Evolutionary conservation across 2,888 invertebrate species (phyloP).

Genomic region (Sminthurides aquaticus): DNA sequence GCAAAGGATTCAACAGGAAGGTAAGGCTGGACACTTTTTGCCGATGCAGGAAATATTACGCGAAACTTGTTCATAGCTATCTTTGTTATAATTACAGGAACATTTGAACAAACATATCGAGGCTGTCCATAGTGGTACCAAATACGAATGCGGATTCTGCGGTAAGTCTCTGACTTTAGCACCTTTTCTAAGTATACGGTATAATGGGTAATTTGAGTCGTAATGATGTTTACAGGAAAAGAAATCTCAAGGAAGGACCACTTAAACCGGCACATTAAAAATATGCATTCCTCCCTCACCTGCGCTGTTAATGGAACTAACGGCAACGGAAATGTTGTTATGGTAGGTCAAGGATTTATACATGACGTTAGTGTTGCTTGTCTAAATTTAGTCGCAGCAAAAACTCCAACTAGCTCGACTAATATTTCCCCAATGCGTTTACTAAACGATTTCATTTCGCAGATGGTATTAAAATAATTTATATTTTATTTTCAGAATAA

Average conservation of each 20-base stretch:
- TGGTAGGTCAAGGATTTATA: not conserved
- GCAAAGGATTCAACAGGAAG: slow-evolving; percentile 39
- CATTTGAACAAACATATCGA: slow-evolving; percentile 39
- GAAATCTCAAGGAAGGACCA: slow-evolving; percentile 37
- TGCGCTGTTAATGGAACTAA: slow-evolving; percentile 16
- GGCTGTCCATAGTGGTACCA: slow-evolving; percentile 35
- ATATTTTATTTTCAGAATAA: slow-evolving; percentile 6
- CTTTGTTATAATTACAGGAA: slow-evolving; percentile 20
- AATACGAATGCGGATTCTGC: slow-evolving; percentile 35
- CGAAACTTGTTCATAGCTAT: not conserved
- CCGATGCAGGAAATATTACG: not conserved
- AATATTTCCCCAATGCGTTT: too few relatives aligned
- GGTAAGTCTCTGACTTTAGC: slow-evolving; percentile 18
- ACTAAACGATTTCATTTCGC: too few relatives aligned
- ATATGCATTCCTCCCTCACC: slow-evolving; percentile 32
- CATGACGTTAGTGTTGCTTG: not conserved
- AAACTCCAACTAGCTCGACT: too few relatives aligned
- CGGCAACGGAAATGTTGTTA: not conserved
- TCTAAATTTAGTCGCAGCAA: too few relatives aligned
- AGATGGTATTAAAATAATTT: too few relatives aligned
- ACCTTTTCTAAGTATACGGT: not conserved
- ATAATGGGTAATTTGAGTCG: not conserved
- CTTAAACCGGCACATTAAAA: slow-evolving; percentile 36
- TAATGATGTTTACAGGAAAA: slow-evolving; percentile 10
- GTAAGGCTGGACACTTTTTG: slow-evolving; percentile 9